Base-by-base conservation (phyloP, 2,113 vertebrate genomes). In the Trichechus manatus region DNA sequence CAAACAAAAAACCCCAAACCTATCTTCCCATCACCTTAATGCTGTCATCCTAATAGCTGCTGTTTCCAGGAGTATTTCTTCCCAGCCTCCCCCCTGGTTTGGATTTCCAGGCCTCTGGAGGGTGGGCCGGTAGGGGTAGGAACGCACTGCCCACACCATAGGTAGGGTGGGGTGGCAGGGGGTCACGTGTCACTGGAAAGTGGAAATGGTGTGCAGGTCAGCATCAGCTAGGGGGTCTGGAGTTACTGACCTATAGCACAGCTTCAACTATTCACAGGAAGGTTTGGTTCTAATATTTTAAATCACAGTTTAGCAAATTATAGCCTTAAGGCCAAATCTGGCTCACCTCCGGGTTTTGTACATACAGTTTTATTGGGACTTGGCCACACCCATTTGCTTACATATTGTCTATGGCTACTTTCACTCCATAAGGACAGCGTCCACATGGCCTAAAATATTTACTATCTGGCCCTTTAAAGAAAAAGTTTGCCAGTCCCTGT, bases 281-380 rank as follows among this genome's bases (percentile, higher is more conserved):
- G 47, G 33, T 15, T 64, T 87, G 39, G 19, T 56, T 22, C 31
- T 94, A 23, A 63, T 68, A n/a, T 36, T 91, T 92, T 93, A 86
- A 92, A 42, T 29, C 27, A 56, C 3, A 14, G 2, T 0, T 29
- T 50, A n/a, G 50, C 0, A 63, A 86, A 61, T 53, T 44, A 25
- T 7, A 72, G 77, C 77, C 63, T 17, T 23, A 11, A 42, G 31
- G 15, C 29, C 56, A 56, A 63, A 80, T 90, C 23, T 42, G 42
- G 22, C 25, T 68, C 13, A 15, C 31, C 64, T n/a, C 9, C 15
- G 3, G 22, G 61, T 77, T 81, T 74, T 72, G 9, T 86, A 72
- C 81, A 72, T 70, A 59, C 39, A 68, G 68, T 50, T 92, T 80
- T 74, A 56, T 25, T 86, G 33, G 31, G 77, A 56, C 9, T 92